phyloP scores from a whole-genome alignment of 2,888 invertebrate species.

The Steromphala cineraria region DNA sequence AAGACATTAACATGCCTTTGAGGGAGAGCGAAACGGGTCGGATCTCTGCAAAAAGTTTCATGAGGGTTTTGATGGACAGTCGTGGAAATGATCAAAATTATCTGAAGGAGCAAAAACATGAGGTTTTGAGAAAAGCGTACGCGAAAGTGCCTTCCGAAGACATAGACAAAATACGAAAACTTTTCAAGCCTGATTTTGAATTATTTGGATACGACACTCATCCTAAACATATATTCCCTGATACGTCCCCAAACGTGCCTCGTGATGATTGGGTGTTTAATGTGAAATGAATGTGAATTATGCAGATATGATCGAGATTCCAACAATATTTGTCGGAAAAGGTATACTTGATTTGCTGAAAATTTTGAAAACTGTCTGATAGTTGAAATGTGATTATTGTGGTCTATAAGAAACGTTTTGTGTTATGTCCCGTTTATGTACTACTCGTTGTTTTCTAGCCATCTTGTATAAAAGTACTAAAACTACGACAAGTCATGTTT shows the following conservation, averaged over 20 bases:
- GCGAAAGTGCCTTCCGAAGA: conserved; percentile 40
- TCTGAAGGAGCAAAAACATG: conserved; percentile 45
- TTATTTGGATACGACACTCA: conserved; percentile 52
- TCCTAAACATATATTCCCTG: conserved; percentile 25
- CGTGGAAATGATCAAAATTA: conserved; percentile 22
- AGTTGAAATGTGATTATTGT: no score
- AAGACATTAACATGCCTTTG: conserved; percentile 40
- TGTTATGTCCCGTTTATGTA: no score
- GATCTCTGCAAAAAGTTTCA: conserved; percentile 29
- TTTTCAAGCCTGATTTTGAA: conserved; percentile 50
- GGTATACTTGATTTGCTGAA: no score
- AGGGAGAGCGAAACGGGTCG: conserved; percentile 13
- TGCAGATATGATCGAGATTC: no score
- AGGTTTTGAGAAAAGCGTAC: conserved; percentile 53
- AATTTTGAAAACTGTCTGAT: no score
- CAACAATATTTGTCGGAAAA: no score
- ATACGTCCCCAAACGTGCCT: background rate
- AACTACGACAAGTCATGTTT: no score
- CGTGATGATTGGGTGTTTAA: background rate
- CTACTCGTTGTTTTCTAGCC: no score
- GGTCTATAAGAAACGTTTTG: no score
- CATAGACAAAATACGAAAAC: conserved; percentile 39
- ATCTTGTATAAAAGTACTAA: no score
- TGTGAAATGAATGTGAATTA: background rate
- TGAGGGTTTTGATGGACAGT: conserved; percentile 29